A percentile compares a stretch with the other conserved stretches of the same genome.
Evolutionary conservation across 2,888 invertebrate genomes (phyloP).

Genomic region (Halocaridina rubra): DNA sequence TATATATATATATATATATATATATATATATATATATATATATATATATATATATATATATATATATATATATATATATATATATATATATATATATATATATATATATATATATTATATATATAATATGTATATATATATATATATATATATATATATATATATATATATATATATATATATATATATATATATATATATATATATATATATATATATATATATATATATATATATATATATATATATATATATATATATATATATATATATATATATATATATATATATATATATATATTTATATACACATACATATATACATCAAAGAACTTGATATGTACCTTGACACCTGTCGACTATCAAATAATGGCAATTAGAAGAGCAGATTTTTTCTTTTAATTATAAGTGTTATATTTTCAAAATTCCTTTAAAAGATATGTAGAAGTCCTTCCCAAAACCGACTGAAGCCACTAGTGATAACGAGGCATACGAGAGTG

Average conservation of each 20-base stretch:
- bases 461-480: too few species aligned
- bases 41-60: not conserved
- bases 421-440: too few species aligned
- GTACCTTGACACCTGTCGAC: too few species aligned
- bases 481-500: too few species aligned
- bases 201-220: not conserved
- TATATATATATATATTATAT: not conserved
- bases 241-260: constrained; percentile 9
- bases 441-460: too few species aligned
- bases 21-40: not conserved
- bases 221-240: constrained; percentile 1
- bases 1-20: not conserved
- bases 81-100: not conserved
- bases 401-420: too few species aligned
- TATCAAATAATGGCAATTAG: too few species aligned
- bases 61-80: not conserved
- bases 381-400: too few species aligned
- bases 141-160: not conserved
- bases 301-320: not conserved
- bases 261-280: not conserved
- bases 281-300: not conserved
- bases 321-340: not conserved
- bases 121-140: not conserved
- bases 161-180: not conserved
- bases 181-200: not conserved